Evolutionary conservation across 2,113 vertebrate species (phyloP).

Genomic region (Cyrtonyx montezumae): DNA sequence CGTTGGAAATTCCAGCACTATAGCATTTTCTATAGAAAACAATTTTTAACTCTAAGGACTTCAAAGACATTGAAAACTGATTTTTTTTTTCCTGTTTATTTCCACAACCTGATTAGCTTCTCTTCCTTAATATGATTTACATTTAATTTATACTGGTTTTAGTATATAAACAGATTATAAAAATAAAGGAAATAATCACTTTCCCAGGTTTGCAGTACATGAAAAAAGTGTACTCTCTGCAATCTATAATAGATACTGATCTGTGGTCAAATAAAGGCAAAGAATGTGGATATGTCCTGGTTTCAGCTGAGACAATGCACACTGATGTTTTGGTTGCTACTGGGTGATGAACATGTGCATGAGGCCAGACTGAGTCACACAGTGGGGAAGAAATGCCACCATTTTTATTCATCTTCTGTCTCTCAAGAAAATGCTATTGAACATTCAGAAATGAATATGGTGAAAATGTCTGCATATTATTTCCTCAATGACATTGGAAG

Average conservation of each 20-base stretch:
- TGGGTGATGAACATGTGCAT: not conserved
- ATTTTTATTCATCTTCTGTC: not conserved
- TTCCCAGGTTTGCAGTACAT: not conserved
- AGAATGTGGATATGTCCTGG: not conserved
- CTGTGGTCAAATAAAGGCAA: not conserved
- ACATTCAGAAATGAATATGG: not conserved
- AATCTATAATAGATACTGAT: not conserved
- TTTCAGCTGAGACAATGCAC: not conserved
- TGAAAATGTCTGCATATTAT: not conserved
- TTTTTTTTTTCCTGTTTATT: not conserved
- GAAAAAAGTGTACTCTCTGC: not conserved
- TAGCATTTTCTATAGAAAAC: not conserved
- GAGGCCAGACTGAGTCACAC: not conserved
- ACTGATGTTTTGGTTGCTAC: not conserved
- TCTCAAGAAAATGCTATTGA: not conserved
- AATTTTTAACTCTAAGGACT: not conserved
- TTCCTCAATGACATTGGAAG: not conserved
- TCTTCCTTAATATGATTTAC: not conserved
- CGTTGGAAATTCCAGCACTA: not conserved
- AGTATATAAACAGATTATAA: not conserved
- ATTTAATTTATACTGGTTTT: not conserved
- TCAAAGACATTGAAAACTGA: not conserved
- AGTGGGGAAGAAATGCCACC: not conserved
- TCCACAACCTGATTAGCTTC: not conserved
- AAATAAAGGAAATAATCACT: not conserved